Evolutionary conservation across 2,888 invertebrate genomes (phyloP), one percentile per base, ranked within the genome.

Genomic region (Hydraecia micacea): DNA sequence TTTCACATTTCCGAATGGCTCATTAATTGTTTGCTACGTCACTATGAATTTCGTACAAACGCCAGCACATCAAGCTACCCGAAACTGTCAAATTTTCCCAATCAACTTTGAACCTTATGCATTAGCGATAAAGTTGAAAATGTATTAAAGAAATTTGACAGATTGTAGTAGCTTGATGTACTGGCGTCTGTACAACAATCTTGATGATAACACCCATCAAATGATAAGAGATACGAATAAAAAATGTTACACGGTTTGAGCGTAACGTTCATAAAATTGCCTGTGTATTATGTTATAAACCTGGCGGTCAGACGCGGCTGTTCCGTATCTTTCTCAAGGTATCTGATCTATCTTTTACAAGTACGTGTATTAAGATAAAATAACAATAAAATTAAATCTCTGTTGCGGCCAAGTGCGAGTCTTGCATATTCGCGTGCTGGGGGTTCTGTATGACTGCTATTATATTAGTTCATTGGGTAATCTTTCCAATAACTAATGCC

Each of bases 191-290:
- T 32, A 32, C 73, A 55, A 62, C 81, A 87, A 81, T 89, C 78
- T 80, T 86, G 79, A 74, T 80, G 89, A 89, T 88, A 89, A 86
- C 80, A 80, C 62, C 52, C 88, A 87, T 88, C 88, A 80, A 76
- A 77, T 66, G 88, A 89, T 89, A 88, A 89, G 76, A 87, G 83
- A 87, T 77, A 86, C 66, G 69, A 80, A 74, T 65, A 79, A 87
- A 73, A 70, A 77, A 79, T 78, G 78, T 76, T 52, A 81, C 75
- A 78, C 72, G 62, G 55, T 77, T 87, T 79, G 63, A 66, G 77
- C 52, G 70, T 78, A 72, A 86, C 60, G 63, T 60, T 62, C 58
- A 21, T 83, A 67, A 73, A 75, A 73, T 63, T 76, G 70, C 46
- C 70, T 78, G 76, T 32, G 67, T 62, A 65, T 74, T 74, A 79